These are phyloP conservation scores for Drosophila mettleri DNA, from an alignment of 2,888 invertebrate genomes.

Conservation along the genomic window DNA sequence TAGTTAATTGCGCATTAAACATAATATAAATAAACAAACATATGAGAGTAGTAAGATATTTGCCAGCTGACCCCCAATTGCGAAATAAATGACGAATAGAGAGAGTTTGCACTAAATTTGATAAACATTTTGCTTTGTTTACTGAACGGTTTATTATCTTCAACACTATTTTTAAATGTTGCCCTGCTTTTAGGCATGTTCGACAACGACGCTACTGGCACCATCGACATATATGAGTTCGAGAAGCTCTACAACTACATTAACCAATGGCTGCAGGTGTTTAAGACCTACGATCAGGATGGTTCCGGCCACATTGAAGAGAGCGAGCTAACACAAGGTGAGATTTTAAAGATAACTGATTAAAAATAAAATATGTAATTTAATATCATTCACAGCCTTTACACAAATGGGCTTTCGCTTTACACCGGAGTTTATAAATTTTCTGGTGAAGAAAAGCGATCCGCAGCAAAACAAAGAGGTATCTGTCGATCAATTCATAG, in stretches of 20 bases:
- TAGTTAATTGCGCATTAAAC: neutral
- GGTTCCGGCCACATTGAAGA: slow-evolving; percentile 94
- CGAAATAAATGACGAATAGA: slow-evolving; percentile 3
- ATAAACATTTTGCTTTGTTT: slow-evolving; percentile 53
- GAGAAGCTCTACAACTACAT: slow-evolving; percentile 94
- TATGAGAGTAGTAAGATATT: slow-evolving; percentile 14
- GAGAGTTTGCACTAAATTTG: slow-evolving; percentile 12
- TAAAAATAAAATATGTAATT: neutral
- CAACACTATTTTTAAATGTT: slow-evolving; percentile 25
- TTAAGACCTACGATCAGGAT: slow-evolving; percentile 94
- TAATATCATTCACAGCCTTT: slow-evolving; percentile 87
- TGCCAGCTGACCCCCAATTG: slow-evolving; percentile 14
- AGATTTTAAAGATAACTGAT: neutral
- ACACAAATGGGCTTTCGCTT: slow-evolving; percentile 95
- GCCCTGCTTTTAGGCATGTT: slow-evolving; percentile 90
- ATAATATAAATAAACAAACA: slow-evolving; percentile 5
- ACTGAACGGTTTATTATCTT: slow-evolving; percentile 41
- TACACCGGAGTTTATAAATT: slow-evolving; percentile 90
- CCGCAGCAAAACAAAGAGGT: slow-evolving; percentile 87
- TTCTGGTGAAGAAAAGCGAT: slow-evolving; percentile 90
- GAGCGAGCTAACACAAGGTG: slow-evolving; percentile 91
- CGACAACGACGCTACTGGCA: slow-evolving; percentile 93
- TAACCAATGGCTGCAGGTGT: slow-evolving; percentile 94
- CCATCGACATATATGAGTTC: slow-evolving; percentile 93
- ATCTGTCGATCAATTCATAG: slow-evolving; percentile 95